Base-by-base conservation (phyloP, 2,113 vertebrate species). In the Platichthys stellatus region DNA sequence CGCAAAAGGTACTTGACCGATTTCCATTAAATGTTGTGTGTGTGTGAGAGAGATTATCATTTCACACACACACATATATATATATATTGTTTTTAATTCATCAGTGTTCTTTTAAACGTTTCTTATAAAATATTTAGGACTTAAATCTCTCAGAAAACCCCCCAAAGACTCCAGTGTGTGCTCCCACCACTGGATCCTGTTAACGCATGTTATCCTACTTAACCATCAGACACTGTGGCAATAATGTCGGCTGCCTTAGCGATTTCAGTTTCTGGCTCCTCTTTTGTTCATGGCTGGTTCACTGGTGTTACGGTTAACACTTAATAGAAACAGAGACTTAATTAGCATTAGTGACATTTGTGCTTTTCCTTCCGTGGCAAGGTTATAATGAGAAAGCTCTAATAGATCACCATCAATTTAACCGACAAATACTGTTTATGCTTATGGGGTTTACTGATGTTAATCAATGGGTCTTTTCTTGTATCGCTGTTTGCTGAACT, bases 291-390 rank as follows among this genome's bases (percentile, higher is more conserved):
- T 58, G 28, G 8, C 21, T 23, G 31, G 11, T 45, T 49, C 20
- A 63, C 28, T 63, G 59, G 20, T 15, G n/a, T 31, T 51, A 59
- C 13, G 23, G 24, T 15, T 21, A 45, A 26, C 57, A n/a, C 24
- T 40, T 31, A 8, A 35, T 45, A 40, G 11, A 43, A 62, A 67
- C 63, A 62, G 17, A 68, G 9, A 15, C 17, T 47, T 56, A 31
- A 63, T 63, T 28, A n/a, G 12, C 6, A 69, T 81, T 65, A 78
- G 47, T 68, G 56, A 78, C 43, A 62, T 56, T n/a, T n/a, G 26
- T n/a, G n/a, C 6, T 3, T 61, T 56, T 66, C 9, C 35, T 54
- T 20, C 54, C 21, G 45, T 13, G 10, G 58, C 1, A 10, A 69
- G 35, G 45, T 60, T 45, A 54, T 58, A 80, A 63, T 17, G 12